A percentile compares a stretch with the other conserved stretches of the same genome.
Evolutionary conservation across 2,797 vertebrate species (phyloP).

Genomic region (Alcedo quadribrachys): DNA sequence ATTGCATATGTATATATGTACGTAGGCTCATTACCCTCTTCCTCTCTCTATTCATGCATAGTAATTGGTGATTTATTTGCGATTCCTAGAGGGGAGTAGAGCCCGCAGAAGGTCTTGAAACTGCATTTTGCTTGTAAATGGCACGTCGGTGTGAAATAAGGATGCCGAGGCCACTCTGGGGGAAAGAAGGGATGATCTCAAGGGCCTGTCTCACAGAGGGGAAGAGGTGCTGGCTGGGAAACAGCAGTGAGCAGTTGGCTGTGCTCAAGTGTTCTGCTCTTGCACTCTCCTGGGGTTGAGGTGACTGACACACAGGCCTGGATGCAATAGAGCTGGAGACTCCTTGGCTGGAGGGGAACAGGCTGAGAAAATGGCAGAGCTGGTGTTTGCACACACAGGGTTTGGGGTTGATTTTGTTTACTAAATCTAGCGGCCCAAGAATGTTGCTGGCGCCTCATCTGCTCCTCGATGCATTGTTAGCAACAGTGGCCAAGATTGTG

Average conservation of each 20-base stretch:
- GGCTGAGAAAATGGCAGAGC: fast-evolving
- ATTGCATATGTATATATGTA: conserved; percentile 67
- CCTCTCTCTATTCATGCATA: conserved; percentile 54
- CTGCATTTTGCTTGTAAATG: not conserved
- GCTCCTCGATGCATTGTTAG: not conserved
- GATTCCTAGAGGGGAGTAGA: conserved; percentile 38
- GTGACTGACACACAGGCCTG: not conserved
- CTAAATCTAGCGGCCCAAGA: not conserved
- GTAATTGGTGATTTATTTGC: conserved; percentile 58
- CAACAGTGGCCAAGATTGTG: not conserved
- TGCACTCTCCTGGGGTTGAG: not conserved
- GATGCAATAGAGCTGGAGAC: not conserved
- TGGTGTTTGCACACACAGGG: not conserved
- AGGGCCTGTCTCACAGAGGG: not conserved
- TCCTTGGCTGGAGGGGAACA: not conserved
- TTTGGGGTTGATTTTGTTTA: conserved; percentile 8
- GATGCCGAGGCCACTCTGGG: not conserved
- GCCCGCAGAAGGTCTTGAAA: not conserved
- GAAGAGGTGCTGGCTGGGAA: not conserved
- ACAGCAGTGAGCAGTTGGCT: not conserved
- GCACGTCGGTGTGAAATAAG: not conserved
- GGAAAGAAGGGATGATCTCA: not conserved
- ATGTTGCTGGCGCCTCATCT: not conserved
- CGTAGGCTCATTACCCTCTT: conserved; percentile 61
- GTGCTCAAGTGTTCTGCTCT: not conserved